Evolutionary conservation across 2,888 invertebrate genomes (phyloP), one percentile per base, ranked within the genome.

Genomic region (Sphinx pinastri): DNA sequence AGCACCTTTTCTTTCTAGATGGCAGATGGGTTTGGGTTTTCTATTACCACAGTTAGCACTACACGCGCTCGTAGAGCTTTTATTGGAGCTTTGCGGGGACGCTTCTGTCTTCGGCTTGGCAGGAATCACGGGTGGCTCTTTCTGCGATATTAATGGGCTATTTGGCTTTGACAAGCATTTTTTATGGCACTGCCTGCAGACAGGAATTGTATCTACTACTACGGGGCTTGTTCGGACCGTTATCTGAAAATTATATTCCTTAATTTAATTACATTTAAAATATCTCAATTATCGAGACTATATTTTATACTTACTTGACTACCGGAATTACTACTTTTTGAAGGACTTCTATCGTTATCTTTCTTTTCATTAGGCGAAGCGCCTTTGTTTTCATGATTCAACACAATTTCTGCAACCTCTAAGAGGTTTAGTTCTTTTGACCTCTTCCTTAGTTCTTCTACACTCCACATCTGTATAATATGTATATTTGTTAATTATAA

Each of bases 161-260:
- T 94, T 95, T 73, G 94, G 94, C 81, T 94, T 94, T 10, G 95
- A 95, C 75, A 96, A 95, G 90, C 97, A 97, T 83, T 96, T 96
- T 90, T 96, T 96, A 83, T 97, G 97, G 89, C 97, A 97, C 88
- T 97, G 96, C 76, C 96, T 95, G 89, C 97, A 97, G 70, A 97
- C 96, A 70, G 96, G 95, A 81, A 97, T 94, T 71, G 96, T 95
- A 88, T 97, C 97, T 73, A 96, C 95, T 69, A 96, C 95, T 72
- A 96, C 95, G 72, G 96, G 96, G 88, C 96, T 96, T 68, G 97
- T 97, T 81, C 96, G 95, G 71, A 97, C 97, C 67, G 97, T 97
- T 76, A 97, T 96, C 97, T 97, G 91, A 74, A 93, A 90, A 72
- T 69, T 13, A 45, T 45, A 54, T 52, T 66, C 11, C 8, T 38